A percentile compares a stretch with the other conserved stretches of the same genome.
These are phyloP conservation scores for Drosophila nebulosa DNA, from an alignment of 1,140 invertebrate species.

Conservation along the genomic window DNA sequence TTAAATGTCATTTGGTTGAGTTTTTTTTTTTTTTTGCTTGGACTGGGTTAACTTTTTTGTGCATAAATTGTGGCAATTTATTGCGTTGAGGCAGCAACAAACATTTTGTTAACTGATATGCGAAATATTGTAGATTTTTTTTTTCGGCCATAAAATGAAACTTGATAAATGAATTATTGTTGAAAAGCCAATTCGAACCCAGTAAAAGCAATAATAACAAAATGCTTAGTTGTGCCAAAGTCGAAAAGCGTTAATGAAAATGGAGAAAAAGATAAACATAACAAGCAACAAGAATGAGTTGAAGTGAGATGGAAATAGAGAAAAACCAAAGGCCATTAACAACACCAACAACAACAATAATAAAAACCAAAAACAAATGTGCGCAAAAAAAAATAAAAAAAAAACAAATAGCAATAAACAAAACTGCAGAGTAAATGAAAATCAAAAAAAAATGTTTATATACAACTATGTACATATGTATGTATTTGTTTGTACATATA, in stretches of 20 bases:
- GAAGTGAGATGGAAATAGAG: conserved; percentile 7
- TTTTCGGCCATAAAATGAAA: conserved; percentile 15
- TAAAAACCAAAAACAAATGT: conserved; percentile 5
- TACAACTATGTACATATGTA: conserved; percentile 2
- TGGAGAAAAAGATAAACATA: not conserved
- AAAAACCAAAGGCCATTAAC: conserved; percentile 49
- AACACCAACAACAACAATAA: conserved; percentile 29
- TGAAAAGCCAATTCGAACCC: conserved; percentile 26
- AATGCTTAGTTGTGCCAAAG: conserved; percentile 17
- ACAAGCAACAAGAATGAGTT: not conserved
- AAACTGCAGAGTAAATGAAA: conserved; percentile 19
- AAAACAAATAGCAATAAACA: conserved; percentile 1
- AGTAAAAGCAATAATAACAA: not conserved
- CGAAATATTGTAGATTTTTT: too few relatives aligned
- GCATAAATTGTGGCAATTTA: not conserved
- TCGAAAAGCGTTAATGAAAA: conserved; percentile 38
- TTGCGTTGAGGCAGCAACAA: not conserved
- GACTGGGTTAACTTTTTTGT: not conserved
- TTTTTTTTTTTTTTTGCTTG: not conserved
- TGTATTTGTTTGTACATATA: not conserved
- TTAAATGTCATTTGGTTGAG: not conserved
- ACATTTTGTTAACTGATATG: conserved; percentile 5
- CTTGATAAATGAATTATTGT: conserved; percentile 53
- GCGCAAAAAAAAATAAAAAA: conserved; percentile 11
- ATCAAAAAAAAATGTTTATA: conserved; percentile 1